These are phyloP conservation scores for Sesamia nonagrioides DNA, from an alignment of 1,140 invertebrate genomes.

Conservation along the genomic window DNA sequence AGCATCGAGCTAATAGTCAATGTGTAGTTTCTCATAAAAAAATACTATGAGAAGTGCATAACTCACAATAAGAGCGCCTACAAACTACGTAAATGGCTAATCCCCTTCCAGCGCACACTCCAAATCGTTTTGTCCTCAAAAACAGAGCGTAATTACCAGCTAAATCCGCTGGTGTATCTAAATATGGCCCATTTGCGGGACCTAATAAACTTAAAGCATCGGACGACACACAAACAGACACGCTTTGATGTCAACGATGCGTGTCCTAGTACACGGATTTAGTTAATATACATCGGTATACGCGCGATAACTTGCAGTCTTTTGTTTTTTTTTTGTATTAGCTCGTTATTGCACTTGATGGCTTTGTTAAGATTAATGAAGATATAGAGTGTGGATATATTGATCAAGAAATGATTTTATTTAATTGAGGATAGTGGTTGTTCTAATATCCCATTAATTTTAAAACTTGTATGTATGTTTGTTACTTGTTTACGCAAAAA, in stretches of 20 bases:
- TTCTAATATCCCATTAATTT: neutral
- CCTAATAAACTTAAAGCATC: conserved; percentile 27
- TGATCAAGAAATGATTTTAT: neutral
- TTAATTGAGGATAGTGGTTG: neutral
- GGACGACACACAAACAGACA: conserved; percentile 13
- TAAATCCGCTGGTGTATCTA: neutral
- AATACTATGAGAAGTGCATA: no score
- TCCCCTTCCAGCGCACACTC: neutral
- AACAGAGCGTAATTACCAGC: neutral
- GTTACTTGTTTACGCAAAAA: no score
- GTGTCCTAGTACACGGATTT: conserved; percentile 7
- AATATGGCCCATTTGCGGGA: conserved; percentile 6
- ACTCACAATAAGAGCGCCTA: no score
- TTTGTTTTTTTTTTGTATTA: conserved; percentile 2
- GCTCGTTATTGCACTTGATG: neutral
- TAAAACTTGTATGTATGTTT: no score
- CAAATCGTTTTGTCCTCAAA: neutral
- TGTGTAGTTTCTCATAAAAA: no score
- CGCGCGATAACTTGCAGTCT: conserved; percentile 11
- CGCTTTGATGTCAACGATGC: conserved; percentile 1
- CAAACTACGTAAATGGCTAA: neutral
- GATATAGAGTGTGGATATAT: neutral
- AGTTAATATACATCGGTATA: conserved; percentile 9
- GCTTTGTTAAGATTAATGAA: neutral
- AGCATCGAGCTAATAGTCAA: no score